Conservation (phyloP, 2,797 vertebrate genomes). For the Lindbergichthys nudifrons region DNA sequence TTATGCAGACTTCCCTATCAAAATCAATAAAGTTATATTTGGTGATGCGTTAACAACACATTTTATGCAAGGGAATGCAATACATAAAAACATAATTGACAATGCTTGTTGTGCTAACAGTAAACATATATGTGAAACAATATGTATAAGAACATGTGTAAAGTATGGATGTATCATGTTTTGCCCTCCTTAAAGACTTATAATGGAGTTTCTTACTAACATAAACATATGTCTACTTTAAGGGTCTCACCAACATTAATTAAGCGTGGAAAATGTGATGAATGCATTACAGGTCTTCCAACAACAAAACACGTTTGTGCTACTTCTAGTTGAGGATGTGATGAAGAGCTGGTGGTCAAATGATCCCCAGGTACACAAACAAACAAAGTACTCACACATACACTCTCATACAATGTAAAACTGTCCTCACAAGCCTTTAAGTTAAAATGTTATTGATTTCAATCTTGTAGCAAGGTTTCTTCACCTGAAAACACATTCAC, state of each 20-base stretch:
- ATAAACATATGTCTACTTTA: neutral
- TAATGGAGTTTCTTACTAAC: neutral
- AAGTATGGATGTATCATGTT: neutral
- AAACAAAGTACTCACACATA: neutral
- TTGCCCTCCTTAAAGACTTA: neutral
- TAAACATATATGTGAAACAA: too few species aligned
- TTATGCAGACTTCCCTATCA: too few species aligned
- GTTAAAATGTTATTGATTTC: neutral
- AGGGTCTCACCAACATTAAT: neutral
- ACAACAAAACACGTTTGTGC: neutral
- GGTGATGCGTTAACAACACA: too few species aligned
- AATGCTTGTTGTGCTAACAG: too few species aligned
- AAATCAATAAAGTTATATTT: too few species aligned
- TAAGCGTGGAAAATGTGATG: neutral
- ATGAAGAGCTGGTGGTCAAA: neutral
- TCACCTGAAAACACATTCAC: conserved; percentile 15
- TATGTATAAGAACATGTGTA: neutral
- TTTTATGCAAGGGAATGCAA: too few species aligned
- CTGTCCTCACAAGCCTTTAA: neutral
- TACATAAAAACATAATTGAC: too few species aligned
- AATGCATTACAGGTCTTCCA: neutral
- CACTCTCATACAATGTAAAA: neutral
- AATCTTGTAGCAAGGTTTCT: neutral
- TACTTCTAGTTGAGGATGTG: too few species aligned
- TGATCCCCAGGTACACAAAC: neutral